Evolutionary conservation across 2,113 vertebrate species (phyloP), one percentile per base, ranked within the genome.

Genomic region (Antennarius striatus): DNA sequence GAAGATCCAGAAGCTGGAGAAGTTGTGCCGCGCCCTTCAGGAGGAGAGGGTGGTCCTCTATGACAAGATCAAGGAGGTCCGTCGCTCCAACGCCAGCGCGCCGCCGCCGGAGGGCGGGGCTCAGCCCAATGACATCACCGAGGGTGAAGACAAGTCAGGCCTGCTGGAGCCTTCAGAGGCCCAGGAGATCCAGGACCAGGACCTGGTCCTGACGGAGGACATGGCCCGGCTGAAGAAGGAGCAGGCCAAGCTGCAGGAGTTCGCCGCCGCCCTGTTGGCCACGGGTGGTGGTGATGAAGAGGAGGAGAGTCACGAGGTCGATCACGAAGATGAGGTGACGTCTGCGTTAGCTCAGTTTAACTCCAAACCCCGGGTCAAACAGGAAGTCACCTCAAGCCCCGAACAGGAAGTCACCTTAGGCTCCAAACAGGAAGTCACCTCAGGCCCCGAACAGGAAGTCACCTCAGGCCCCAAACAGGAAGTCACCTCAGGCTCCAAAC

Each of bases 1-100:
- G 84, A 99, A 97, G 93, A 97, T 99, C n/a, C 91, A 93, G 59
- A 95, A 94, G 69, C 82, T 99, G 73, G 97, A 99, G 91, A 95
- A 93, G 22, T 91, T 99, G 36, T 99, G 98, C 15, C 91, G 94
- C 17, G 95, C 92, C 10, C 90, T 99, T 42, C 98, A 99, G 82
- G 94, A 98, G 5, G 98, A 99, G 84, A 94, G 98, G 63, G 94
- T 88, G 0, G 86, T 93, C 73, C 90, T 99, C 28, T 98, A 99
- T 43, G 88, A 85, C 54, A 98, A 96, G 91, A 98, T 99, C 70
- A 95, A 93, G 86, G 93, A 96, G 2, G 92, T 96, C 1, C 94
- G 94, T 51, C 15, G 9, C 0, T 9, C 59, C 10, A 83, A 64
- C 56, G 10, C 62, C n/a, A n/a, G 42, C 58, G 14, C 55, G 0